Evolutionary conservation across 1,140 invertebrate genomes (phyloP), one percentile per base, ranked within the genome.

Genomic region (Epicauta chinensis): DNA sequence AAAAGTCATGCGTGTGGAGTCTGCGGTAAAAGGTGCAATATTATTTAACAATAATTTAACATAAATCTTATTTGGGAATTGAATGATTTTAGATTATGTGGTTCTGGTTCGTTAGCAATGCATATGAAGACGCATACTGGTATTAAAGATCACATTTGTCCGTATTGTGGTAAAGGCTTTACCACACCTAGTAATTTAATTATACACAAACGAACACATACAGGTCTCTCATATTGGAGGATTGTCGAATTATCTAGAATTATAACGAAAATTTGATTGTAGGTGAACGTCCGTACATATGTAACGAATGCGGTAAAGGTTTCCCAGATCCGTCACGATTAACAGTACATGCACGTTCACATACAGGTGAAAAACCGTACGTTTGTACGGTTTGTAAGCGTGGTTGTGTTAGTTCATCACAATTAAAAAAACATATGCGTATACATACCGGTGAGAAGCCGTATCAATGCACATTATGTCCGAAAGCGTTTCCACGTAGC

Each of bases 51-150:
- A 10, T 3, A 2, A 43, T n/a, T n/a, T n/a, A n/a, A n/a, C n/a
- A n/a, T n/a, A n/a, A n/a, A n/a, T n/a, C n/a, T 29, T 16, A 16
- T 43, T 29, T 12, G 17, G 11, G 29, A n/a, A 43, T n/a, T 15
- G 4, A 16, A 45, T 14, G n/a, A 36, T 41, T 43, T 44, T 51
- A 68, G 66, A 29, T 59, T 68, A 35, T 63, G 64, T 48, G 64
- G 63, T n/a, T 58, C 67, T 11, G 61, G 61, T 46, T 68, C 66
- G 13, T 57, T 69, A 35, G 53, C 71, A 15, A 66, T 72, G 36
- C 86, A 88, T 59, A 76, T 83, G 63, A 77, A 83, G 64, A 83
- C 81, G 17, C 85, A 89, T 60, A 81, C 82, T 1, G 84, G 85
- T 3, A 71, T 82, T 16, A 85, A 82, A 56, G 83, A 85, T 53